Conservation (phyloP, 1,140 invertebrate species). For the Rhyacophila brunnea region DNA sequence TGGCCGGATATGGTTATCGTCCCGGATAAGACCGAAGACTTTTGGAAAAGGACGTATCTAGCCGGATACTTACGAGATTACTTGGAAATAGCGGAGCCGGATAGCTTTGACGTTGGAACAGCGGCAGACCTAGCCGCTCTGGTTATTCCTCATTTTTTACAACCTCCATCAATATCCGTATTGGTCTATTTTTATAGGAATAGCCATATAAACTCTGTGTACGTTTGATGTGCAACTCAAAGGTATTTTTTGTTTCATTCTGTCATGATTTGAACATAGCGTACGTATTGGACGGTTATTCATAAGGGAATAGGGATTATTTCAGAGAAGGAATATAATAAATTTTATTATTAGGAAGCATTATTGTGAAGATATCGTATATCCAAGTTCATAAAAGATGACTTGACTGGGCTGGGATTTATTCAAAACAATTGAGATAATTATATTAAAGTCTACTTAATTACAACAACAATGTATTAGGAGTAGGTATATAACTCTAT, state of each 20-base stretch:
- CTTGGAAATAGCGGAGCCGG: constrained; percentile 46
- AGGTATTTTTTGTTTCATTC: neutral
- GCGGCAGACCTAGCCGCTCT: constrained; percentile 43
- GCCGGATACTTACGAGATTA: constrained; percentile 47
- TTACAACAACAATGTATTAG: too few relatives aligned
- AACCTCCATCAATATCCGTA: neutral
- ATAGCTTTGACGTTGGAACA: constrained; percentile 47
- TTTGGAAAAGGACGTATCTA: constrained; percentile 50
- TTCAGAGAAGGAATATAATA: too few relatives aligned
- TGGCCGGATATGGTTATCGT: constrained; percentile 39
- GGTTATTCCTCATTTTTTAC: constrained; percentile 32
- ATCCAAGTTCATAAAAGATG: too few relatives aligned
- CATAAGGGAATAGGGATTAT: neutral
- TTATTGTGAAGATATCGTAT: too few relatives aligned
- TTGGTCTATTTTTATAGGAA: neutral
- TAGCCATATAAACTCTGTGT: neutral
- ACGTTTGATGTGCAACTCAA: neutral
- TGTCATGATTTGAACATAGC: neutral
- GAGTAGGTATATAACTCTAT: too few relatives aligned
- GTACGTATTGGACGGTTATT: neutral
- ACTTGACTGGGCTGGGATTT: too few relatives aligned
- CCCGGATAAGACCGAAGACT: constrained; percentile 39
- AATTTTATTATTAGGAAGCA: too few relatives aligned
- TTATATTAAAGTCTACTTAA: too few relatives aligned
- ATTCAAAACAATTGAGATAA: too few relatives aligned